A percentile compares a stretch with the other conserved stretches of the same genome.
These are phyloP conservation scores for Pammene aurita DNA, from an alignment of 2,888 invertebrate species.

Conservation along the genomic window DNA sequence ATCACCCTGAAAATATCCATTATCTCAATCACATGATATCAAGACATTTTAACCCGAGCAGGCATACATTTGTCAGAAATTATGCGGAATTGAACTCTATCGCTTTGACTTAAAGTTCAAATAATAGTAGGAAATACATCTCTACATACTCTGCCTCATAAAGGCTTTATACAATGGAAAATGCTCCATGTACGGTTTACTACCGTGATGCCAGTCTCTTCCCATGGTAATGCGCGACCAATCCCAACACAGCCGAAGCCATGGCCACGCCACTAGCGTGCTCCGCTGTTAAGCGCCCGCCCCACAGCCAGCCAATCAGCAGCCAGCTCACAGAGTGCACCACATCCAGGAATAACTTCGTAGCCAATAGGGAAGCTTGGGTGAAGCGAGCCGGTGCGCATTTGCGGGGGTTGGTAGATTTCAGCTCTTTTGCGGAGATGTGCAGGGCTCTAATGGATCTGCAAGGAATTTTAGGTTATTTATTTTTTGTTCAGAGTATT, in stretches of 20 bases:
- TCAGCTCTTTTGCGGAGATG: slow-evolving; percentile 54
- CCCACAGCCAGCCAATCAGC: slow-evolving; percentile 91
- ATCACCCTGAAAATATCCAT: no score
- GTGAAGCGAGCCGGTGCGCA: slow-evolving; percentile 69
- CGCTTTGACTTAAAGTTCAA: no score
- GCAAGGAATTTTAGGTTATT: slow-evolving; percentile 24
- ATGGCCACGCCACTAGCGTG: slow-evolving; percentile 65
- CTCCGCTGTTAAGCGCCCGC: slow-evolving; percentile 82
- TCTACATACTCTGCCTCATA: no score
- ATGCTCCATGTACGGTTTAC: no score
- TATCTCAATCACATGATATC: no score
- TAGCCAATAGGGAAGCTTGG: slow-evolving; percentile 65
- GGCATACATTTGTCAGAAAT: no score
- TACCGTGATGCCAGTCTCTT: slow-evolving; percentile 52
- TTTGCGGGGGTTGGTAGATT: slow-evolving; percentile 56
- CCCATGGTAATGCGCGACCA: slow-evolving; percentile 68
- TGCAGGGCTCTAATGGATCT: slow-evolving; percentile 71
- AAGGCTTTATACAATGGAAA: no score
- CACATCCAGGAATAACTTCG: slow-evolving; percentile 84
- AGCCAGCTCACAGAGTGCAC: slow-evolving; percentile 91
- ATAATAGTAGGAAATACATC: no score
- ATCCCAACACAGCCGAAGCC: slow-evolving; percentile 61
- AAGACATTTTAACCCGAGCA: no score
- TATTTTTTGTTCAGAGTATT: no score
- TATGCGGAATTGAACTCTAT: no score